Evolutionary conservation across 2,888 invertebrate species (phyloP).

Genomic region (Nomada goodeniana): DNA sequence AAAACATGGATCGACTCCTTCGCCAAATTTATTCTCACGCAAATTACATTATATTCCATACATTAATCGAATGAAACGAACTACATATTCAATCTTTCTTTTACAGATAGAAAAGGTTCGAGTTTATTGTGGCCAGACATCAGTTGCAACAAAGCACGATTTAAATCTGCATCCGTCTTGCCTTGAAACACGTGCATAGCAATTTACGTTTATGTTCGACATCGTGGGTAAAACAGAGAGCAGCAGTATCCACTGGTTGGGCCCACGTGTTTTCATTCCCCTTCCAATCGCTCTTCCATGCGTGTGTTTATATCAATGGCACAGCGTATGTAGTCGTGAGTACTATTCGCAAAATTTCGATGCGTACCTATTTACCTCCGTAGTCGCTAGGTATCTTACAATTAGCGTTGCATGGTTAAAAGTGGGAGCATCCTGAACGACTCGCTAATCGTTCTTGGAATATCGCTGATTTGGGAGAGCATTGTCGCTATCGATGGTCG

Average conservation of each 20-base stretch:
- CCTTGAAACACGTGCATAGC: background rate
- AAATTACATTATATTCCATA: background rate
- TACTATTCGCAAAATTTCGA: too few species aligned
- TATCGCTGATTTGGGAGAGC: background rate
- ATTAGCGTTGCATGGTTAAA: too few species aligned
- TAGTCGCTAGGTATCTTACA: too few species aligned
- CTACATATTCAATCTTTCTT: background rate
- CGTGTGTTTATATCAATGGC: too few species aligned
- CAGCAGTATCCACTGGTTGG: too few species aligned
- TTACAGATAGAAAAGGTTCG: background rate
- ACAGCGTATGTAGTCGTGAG: too few species aligned
- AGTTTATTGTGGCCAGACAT: background rate
- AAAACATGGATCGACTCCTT: background rate
- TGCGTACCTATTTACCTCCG: too few species aligned
- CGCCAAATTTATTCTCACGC: background rate
- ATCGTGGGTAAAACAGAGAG: conserved; percentile 2
- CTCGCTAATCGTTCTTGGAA: too few species aligned
- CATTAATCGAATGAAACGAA: too few species aligned
- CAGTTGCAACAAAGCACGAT: background rate
- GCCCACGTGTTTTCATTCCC: too few species aligned
- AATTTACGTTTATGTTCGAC: background rate
- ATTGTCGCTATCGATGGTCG: background rate
- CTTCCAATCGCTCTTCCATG: too few species aligned
- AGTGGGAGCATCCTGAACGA: too few species aligned
- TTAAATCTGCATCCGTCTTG: background rate